Percentiles rank a stretch among this genome's conserved stretches.
These are phyloP conservation scores for Chrysomallon squamiferum DNA, from an alignment of 1,140 invertebrate genomes.

Conservation along the genomic window DNA sequence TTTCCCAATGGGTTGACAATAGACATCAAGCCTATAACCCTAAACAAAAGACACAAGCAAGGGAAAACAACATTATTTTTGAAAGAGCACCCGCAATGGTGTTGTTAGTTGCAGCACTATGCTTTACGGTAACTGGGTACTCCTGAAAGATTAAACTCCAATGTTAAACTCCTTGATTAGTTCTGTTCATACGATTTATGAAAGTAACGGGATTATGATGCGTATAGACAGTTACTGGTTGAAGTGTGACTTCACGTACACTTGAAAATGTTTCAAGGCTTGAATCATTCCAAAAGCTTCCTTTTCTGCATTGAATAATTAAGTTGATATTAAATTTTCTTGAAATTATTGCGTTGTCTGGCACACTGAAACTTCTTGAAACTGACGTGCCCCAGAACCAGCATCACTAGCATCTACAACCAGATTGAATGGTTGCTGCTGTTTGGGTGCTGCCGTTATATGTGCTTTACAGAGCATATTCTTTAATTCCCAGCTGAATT, in stretches of 20 bases:
- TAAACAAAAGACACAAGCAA: too few species aligned
- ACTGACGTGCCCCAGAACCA: constrained; percentile 20
- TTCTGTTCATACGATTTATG: constrained; percentile 7
- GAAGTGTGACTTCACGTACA: background rate
- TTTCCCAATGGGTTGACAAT: too few species aligned
- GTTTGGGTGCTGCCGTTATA: constrained; percentile 48
- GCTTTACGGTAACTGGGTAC: background rate
- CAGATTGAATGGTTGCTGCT: constrained; percentile 49
- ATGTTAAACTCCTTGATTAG: background rate
- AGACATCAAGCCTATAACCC: too few species aligned
- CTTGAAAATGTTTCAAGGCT: constrained; percentile 16
- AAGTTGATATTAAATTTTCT: constrained; percentile 10
- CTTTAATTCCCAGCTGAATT: constrained; percentile 50
- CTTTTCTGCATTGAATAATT: constrained; percentile 20
- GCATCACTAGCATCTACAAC: constrained; percentile 31
- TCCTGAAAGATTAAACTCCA: constrained; percentile 8
- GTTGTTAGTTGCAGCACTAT: background rate
- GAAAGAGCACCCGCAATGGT: background rate
- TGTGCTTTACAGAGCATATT: constrained; percentile 19
- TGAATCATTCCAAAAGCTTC: constrained; percentile 6
- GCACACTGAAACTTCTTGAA: constrained; percentile 17
- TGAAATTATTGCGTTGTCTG: constrained; percentile 29
- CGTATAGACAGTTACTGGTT: background rate
- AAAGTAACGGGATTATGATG: constrained; percentile 7
- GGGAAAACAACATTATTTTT: background rate